Evolutionary conservation across 2,797 vertebrate genomes (phyloP).

Genomic region (Poecilia picta): DNA sequence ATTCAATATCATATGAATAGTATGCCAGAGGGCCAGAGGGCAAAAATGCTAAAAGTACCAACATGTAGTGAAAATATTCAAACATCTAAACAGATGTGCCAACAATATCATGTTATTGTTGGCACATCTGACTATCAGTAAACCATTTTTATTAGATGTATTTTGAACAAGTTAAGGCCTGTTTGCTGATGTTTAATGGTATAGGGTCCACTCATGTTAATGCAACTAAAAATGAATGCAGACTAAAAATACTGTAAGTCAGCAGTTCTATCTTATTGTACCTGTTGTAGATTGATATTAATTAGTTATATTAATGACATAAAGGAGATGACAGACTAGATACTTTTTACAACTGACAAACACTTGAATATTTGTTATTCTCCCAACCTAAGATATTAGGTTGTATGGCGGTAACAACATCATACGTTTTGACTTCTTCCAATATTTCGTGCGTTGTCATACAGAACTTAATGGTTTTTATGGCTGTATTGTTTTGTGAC

Average conservation of each 20-base stretch:
- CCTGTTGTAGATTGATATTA: background rate
- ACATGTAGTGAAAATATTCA: background rate
- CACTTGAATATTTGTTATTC: constrained; percentile 1
- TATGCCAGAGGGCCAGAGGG: background rate
- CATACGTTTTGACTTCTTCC: background rate
- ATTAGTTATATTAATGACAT: background rate
- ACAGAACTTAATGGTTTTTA: background rate
- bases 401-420: background rate
- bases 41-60: background rate
- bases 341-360: background rate
- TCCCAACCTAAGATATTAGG: background rate
- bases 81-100: background rate
- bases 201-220: background rate
- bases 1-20: no score
- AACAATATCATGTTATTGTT: no score
- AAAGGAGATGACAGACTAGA: background rate
- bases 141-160: background rate
- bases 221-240: background rate
- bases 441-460: background rate
- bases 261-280: background rate
- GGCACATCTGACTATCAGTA: background rate
- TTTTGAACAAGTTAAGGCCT: background rate
- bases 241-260: background rate
- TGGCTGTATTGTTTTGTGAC: background rate
- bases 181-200: background rate